Evolutionary conservation across 2,113 vertebrate species (phyloP).

Genomic region (Neodon shergylaensis): DNA sequence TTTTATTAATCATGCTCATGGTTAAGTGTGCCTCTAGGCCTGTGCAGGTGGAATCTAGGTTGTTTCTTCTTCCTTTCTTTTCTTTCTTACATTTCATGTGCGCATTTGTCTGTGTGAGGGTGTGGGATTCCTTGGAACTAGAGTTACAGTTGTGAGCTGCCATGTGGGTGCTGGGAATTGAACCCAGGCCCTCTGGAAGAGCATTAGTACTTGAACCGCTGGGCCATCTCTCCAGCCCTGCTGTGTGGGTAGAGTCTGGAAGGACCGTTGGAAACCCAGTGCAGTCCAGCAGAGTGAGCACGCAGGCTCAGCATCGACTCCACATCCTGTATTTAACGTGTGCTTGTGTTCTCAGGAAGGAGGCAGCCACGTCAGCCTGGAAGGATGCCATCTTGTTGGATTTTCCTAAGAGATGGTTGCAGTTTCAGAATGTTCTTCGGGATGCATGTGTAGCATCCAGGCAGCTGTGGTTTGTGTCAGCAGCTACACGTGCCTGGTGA

Average conservation of each 20-base stretch:
- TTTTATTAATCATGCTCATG: too few species aligned
- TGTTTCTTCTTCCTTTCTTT: not conserved
- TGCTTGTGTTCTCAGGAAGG: not conserved
- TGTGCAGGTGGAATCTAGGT: not conserved
- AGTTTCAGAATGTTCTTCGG: not conserved
- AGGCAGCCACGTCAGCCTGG: not conserved
- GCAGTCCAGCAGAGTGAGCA: not conserved
- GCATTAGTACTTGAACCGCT: not conserved
- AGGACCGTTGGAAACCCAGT: accelerated
- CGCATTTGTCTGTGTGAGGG: not conserved
- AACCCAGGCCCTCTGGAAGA: not conserved
- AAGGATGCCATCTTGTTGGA: not conserved
- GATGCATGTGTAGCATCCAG: not conserved
- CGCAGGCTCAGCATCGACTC: not conserved
- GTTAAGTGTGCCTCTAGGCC: not conserved
- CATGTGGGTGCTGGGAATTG: not conserved
- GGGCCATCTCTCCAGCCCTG: not conserved
- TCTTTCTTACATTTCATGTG: not conserved
- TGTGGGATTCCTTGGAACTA: not conserved
- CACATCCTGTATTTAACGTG: not conserved
- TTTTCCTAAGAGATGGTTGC: not conserved
- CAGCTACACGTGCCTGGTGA: not conserved
- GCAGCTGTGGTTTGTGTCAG: not conserved
- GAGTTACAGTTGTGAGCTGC: not conserved
- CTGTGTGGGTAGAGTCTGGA: not conserved